phyloP scores from a whole-genome alignment of 92 coral and sea anemone genomes.

The Porites divaricata region DNA sequence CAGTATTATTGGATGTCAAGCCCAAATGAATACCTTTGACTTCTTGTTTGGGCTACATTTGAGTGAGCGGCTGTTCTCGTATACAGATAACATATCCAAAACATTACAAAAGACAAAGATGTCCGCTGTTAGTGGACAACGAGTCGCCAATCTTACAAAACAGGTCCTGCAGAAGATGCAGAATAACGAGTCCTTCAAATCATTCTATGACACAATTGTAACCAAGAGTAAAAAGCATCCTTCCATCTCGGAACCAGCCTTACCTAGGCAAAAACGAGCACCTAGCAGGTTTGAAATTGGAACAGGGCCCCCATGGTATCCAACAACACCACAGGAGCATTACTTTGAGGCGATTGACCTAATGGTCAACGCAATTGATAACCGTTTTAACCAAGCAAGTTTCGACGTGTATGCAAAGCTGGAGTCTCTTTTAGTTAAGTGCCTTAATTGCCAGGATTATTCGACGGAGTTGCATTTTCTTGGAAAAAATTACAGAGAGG shows the following conservation, averaged over 20 bases:
- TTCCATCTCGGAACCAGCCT: slow-evolving; percentile 61
- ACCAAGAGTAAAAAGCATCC: slow-evolving; percentile 52
- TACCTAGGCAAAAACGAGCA: slow-evolving; percentile 71
- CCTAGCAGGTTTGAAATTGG: slow-evolving; percentile 68
- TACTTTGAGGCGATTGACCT: slow-evolving; percentile 74
- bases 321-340: slow-evolving; percentile 71
- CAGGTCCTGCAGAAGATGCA: slow-evolving; percentile 60
- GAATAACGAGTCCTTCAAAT: slow-evolving; percentile 40
- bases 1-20: slow-evolving; percentile 69
- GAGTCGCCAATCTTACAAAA: slow-evolving; percentile 52
- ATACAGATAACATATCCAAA: slow-evolving; percentile 76
- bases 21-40: slow-evolving; percentile 67
- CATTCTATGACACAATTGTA: slow-evolving; percentile 53
- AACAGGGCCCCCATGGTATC: slow-evolving; percentile 65
- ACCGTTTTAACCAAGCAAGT: slow-evolving; percentile 81
- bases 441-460: too few species aligned
- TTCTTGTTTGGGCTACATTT: slow-evolving; percentile 42
- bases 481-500: too few species aligned
- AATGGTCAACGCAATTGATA: too few species aligned
- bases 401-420: slow-evolving; percentile 66
- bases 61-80: slow-evolving; percentile 54
- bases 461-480: too few species aligned
- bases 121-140: slow-evolving; percentile 65
- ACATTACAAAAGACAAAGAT: slow-evolving; percentile 63
- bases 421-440: slow-evolving; percentile 70